These are phyloP conservation scores for Phaetusa simplex DNA, from an alignment of 2,113 vertebrate genomes.

Conservation along the genomic window DNA sequence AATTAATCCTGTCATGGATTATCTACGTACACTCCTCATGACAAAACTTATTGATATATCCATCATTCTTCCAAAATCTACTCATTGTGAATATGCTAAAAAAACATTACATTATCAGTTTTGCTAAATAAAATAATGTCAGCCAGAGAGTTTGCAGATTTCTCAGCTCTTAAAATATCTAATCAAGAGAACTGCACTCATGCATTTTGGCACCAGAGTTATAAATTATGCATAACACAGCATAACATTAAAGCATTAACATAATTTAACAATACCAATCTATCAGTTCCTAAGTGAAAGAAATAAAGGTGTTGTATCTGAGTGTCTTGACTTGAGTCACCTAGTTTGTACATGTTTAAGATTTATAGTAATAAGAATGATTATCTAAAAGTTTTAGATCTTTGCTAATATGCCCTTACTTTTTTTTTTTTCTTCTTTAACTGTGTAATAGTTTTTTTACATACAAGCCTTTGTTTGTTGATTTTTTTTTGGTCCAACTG, in stretches of 20 bases:
- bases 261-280: constrained; percentile 56
- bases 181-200: constrained; percentile 39
- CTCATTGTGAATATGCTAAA: not conserved
- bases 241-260: constrained; percentile 67
- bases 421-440: not conserved
- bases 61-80: not conserved
- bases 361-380: not conserved
- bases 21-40: not conserved
- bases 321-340: not conserved
- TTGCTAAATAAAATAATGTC: constrained; percentile 45
- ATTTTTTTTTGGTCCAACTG: not conserved
- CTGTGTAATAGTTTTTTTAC: not conserved
- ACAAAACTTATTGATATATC: not conserved
- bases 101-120: not conserved
- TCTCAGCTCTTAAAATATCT: constrained; percentile 47
- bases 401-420: not conserved
- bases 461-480: not conserved
- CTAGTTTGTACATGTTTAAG: not conserved
- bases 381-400: not conserved
- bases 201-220: constrained; percentile 48
- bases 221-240: constrained; percentile 65
- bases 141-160: constrained; percentile 46
- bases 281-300: constrained; percentile 31
- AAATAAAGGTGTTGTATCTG: not conserved
- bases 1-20: not conserved